Percentiles rank a stretch among this genome's conserved stretches.
Evolutionary conservation across 2,797 vertebrate genomes (phyloP).

Genomic region (Nannoperca obscura): DNA sequence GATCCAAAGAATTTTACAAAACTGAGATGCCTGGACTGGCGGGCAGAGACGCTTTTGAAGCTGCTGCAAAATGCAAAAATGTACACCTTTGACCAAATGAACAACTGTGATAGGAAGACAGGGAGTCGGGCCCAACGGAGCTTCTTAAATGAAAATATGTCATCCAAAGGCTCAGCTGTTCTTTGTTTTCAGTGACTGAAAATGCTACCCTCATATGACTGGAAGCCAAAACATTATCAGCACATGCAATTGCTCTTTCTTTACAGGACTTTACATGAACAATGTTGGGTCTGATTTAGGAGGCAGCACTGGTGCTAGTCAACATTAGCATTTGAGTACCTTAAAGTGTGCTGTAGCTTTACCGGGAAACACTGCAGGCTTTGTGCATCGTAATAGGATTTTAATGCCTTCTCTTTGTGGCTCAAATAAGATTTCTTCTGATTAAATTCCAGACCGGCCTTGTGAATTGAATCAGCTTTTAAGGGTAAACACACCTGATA

Average conservation of each 20-base stretch:
- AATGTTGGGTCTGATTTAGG: slow-evolving; percentile 24
- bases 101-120: background rate
- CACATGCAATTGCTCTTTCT: background rate
- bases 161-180: background rate
- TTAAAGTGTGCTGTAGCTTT: slow-evolving; percentile 64
- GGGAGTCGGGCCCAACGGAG: background rate
- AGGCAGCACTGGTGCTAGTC: slow-evolving; percentile 32
- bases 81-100: slow-evolving; percentile 16
- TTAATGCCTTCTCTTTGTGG: slow-evolving; percentile 79
- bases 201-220: background rate
- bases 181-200: slow-evolving; percentile 2
- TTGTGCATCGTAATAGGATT: slow-evolving; percentile 85
- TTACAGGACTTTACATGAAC: slow-evolving; percentile 29
- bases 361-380: slow-evolving; percentile 76
- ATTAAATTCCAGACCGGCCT: slow-evolving; percentile 78
- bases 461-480: slow-evolving; percentile 70
- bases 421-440: slow-evolving; percentile 78
- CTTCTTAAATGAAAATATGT: background rate
- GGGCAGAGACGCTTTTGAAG: background rate
- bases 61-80: slow-evolving; percentile 22
- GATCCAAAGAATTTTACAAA: slow-evolving; percentile 30
- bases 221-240: background rate
- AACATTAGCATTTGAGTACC: slow-evolving; percentile 56
- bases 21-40: slow-evolving; percentile 14
- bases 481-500: slow-evolving; percentile 63